phyloP scores from a whole-genome alignment of 2,888 invertebrate species.

The Chloroclysta siterata region DNA sequence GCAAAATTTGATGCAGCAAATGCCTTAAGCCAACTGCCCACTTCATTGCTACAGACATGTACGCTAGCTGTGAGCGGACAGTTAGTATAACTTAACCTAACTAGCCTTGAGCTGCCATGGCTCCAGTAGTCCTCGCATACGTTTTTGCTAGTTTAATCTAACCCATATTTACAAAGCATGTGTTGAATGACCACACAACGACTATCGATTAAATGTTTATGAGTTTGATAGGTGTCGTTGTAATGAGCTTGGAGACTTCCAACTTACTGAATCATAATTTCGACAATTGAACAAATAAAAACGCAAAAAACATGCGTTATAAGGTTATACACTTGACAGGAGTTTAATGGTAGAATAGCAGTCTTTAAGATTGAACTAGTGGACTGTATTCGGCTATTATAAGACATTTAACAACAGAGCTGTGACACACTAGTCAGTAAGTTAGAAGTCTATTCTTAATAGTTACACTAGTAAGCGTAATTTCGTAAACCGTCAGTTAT shows the following conservation, averaged over 20 bases:
- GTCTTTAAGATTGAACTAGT: neutral
- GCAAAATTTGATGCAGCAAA: constrained; percentile 15
- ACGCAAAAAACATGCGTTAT: too few relatives aligned
- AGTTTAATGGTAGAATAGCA: constrained; percentile 1
- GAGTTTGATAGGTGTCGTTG: constrained; percentile 24
- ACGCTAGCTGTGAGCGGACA: constrained; percentile 6
- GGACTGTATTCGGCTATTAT: neutral
- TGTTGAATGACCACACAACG: constrained; percentile 25
- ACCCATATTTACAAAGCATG: constrained; percentile 45
- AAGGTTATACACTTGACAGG: too few relatives aligned
- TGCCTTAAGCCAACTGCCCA: constrained; percentile 5
- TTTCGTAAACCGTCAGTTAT: constrained; percentile 60
- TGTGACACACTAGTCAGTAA: too few relatives aligned
- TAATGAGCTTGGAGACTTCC: constrained; percentile 29
- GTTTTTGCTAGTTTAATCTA: constrained; percentile 44
- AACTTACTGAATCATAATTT: constrained; percentile 16
- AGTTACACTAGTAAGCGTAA: constrained; percentile 74
- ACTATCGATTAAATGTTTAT: constrained; percentile 22
- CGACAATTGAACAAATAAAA: neutral
- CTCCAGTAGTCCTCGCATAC: constrained; percentile 41
- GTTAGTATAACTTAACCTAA: constrained; percentile 30
- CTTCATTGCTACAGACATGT: neutral
- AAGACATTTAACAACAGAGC: neutral
- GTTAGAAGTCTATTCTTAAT: constrained; percentile 44
- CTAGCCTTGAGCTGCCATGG: constrained; percentile 47